Conservation (phyloP, 2,888 invertebrate genomes). For the Mongoloraphidia duomilia region DNA sequence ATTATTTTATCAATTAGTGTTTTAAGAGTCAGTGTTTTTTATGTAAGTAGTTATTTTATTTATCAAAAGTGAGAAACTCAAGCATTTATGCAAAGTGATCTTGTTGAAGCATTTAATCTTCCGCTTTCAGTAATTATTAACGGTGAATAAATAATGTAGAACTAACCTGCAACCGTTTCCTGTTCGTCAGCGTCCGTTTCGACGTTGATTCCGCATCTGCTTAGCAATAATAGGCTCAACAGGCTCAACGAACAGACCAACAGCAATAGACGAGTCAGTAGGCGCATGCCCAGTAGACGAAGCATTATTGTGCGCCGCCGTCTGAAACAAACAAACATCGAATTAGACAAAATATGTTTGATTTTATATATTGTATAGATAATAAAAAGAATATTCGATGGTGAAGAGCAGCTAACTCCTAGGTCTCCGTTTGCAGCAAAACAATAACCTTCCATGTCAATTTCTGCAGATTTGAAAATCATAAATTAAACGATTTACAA, state of each 20-base stretch:
- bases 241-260: slow-evolving; percentile 39
- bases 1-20: no score
- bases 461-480: no score
- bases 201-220: slow-evolving; percentile 35
- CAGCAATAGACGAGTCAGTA: slow-evolving; percentile 39
- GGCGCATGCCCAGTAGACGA: slow-evolving; percentile 36
- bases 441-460: no score
- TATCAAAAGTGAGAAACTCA: no score
- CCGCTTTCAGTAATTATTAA: background rate
- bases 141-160: background rate
- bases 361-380: no score
- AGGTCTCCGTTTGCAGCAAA: no score
- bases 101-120: background rate
- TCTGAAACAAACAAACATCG: slow-evolving; percentile 1
- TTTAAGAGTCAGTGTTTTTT: no score
- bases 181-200: slow-evolving; percentile 21
- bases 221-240: slow-evolving; percentile 38
- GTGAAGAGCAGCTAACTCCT: no score
- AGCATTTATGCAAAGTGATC: background rate
- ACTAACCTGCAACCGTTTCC: slow-evolving; percentile 10
- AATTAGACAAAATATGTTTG: background rate
- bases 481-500: no score
- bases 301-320: slow-evolving; percentile 29
- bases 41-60: no score
- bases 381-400: no score